Evolutionary conservation across 2,797 vertebrate species (phyloP), one percentile per base, ranked within the genome.

Genomic region (Fratercula arctica): DNA sequence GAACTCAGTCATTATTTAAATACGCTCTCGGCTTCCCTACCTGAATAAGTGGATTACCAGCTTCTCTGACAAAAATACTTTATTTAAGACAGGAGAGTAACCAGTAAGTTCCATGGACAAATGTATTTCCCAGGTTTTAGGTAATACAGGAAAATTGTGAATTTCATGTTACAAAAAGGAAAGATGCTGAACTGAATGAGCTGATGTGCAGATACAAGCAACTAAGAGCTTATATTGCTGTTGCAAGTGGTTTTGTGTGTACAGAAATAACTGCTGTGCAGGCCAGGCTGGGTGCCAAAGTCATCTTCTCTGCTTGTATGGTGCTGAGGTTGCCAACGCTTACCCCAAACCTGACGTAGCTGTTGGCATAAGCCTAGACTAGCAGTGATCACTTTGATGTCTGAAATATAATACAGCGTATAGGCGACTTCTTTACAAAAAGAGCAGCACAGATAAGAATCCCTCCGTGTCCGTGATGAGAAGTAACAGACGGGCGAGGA

Each of bases 261-360:
- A 13, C 28, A 83, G 90, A 94, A 92, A 87, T 95, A 94, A 89
- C 92, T 94, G 85, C 89, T 96, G 87, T 81, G 78, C 90, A 35
- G 90, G 67, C 91, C 77, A 82, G 93, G 86, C 93, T 79, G 82
- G 25, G 25, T 91, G 95, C 94, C 93, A 95, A 13, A 83, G 81
- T 56, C 41, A 19, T 94, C 91, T 74, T 35, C 87, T 93, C 51
- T 73, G 63, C 83, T 26, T 73, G 37, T 45, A 4, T 23, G 84
- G 84, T 82, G 68, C 89, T 45, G 67, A 90, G 86, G 46, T 54
- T 96, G 91, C 92, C 89, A 95, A 78, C 12, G 1, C 57, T 86
- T 76, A 60, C 82, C 69, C 83, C 48, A 54, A 43, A 93, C 70
- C 41, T 79, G 82, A 81, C 10, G 9, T 57, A 66, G 85, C 89